Base-by-base conservation (phyloP, 1,140 invertebrate species). In the Drosophila pallidifrons region DNA sequence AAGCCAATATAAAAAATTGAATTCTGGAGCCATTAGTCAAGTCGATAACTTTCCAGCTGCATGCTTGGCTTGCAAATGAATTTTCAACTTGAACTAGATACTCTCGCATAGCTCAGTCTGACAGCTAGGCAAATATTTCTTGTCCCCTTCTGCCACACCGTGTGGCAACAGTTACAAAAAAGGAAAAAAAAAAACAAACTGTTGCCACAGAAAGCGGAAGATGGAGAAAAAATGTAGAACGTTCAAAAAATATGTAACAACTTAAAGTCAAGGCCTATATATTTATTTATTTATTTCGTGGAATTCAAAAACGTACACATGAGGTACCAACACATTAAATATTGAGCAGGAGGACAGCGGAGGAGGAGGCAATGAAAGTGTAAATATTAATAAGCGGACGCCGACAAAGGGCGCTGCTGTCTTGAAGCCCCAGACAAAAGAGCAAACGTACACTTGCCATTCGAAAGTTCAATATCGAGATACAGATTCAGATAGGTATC, bases 1-100 rank as follows among this genome's bases (percentile, higher is more conserved):
- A 65, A 43, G 32, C 15, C 38, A 32, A 30, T 20, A 55, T 43
- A 45, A 75, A 68, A 88, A 89, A 73, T 78, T 51, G 67, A 68
- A 89, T 88, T 89, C 80, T 71, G 4, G 5, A 52, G 60, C 77
- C 77, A 89, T 89, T 77, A 83, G 51, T 87, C 83, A 87, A 87
- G 82, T 66, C 64, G 15, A 65, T 67, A 70, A 43, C 43, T 7
- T 35, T 52, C 16, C 43, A 49, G 60, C 47, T 60, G 20, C 38
- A 72, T 72, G 64, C 25, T 57, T 66, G 41, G 55, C 41, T 76
- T 68, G 46, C 72, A 73, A 87, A 82, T 80, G 63, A 74, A 77
- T 82, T 79, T 57, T 30, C 61, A 79, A 76, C 68, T 79, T 64
- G 5, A 64, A 79, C 51, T 70, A 49, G 61, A 76, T 65, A 66